Base-by-base conservation (phyloP, 37 sponge, comb jelly and placozoan genomes). In the Halichondria panicea region DNA sequence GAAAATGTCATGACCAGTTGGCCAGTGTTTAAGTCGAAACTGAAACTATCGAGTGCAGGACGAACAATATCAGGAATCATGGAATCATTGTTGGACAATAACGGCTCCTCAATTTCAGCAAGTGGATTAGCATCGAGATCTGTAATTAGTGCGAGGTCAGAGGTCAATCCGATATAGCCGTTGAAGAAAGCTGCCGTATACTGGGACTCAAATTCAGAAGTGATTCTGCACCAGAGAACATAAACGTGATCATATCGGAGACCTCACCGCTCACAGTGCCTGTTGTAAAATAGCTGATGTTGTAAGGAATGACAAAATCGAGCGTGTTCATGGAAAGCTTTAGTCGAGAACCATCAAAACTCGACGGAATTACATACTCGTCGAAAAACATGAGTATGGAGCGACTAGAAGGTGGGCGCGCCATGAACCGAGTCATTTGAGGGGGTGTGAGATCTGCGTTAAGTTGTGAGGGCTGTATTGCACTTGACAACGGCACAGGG, bases 391-490 rank as follows among this genome's bases (percentile, higher is more conserved):
- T 21, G 18, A 52, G 70, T 15, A 80, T 27, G 15, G 40, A 43
- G 2, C 60, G 5, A 19, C 37, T 15, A 0, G 0, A 5, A 1
- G 48, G 57, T 31, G 45, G 41, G 33, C 81, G 32, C 30, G 81
- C 66, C 6, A 55, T 59, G 44, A 80, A 70, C 2, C n/a, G 30
- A 41, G 59, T 33, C 3, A 80, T 25, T 2, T 27, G 30, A 27
- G 95, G 95, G 21, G 87, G 68, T 61, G 50, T 86, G 11, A 43
- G 75, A 72, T 94, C 90, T 18, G 28, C 45, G 55, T 59, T 70
- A 18, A 87, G 65, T 36, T 15, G 12, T 58, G 81, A 27, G 57
- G 87, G 71, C 42, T 36, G 44, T n/a, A 90, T 42, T 18, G 84
- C 76, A 30, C 11, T 32, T 25, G 80, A 56, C 13, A 64, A 40